Evolutionary conservation across 2,113 vertebrate species (phyloP).

Genomic region (Prunella fulvescens): DNA sequence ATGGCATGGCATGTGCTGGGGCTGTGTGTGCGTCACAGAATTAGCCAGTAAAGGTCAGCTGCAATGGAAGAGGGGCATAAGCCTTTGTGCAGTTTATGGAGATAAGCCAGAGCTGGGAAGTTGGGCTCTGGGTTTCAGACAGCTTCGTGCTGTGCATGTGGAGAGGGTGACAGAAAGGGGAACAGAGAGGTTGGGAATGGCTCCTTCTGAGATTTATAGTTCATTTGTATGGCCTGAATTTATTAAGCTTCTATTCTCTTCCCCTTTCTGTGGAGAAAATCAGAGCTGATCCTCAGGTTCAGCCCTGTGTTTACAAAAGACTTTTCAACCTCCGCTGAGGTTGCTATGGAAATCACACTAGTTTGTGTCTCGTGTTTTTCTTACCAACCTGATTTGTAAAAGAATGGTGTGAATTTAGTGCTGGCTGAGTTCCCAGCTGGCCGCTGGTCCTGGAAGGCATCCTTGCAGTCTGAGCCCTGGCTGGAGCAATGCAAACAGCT

Average conservation of each 20-base stretch:
- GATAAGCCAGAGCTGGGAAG: not conserved
- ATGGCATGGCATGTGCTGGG: slow-evolving; percentile 3
- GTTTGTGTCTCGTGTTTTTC: slow-evolving; percentile 40
- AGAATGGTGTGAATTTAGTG: slow-evolving; percentile 47
- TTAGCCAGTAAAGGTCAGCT: slow-evolving; percentile 21
- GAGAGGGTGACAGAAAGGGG: not conserved
- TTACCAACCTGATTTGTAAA: slow-evolving; percentile 58
- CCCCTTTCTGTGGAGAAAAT: not conserved
- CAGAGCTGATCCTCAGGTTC: not conserved
- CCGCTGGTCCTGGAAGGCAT: slow-evolving; percentile 12
- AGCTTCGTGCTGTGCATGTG: slow-evolving; percentile 23
- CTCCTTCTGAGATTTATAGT: not conserved
- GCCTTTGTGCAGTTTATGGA: not conserved
- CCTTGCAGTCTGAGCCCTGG: not conserved
- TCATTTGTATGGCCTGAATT: not conserved
- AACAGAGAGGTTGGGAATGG: not conserved
- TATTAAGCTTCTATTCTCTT: not conserved
- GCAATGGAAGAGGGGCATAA: not conserved
- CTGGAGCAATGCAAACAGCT: slow-evolving; percentile 1
- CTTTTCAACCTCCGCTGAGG: slow-evolving; percentile 28
- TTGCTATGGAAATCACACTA: slow-evolving; percentile 49
- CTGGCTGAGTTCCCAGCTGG: slow-evolving; percentile 39
- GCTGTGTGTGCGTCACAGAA: not conserved
- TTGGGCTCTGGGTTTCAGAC: not conserved
- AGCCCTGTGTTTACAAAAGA: slow-evolving; percentile 42